phyloP scores from a whole-genome alignment of 2,888 invertebrate genomes.

The Cylindroiulus punctatus region DNA sequence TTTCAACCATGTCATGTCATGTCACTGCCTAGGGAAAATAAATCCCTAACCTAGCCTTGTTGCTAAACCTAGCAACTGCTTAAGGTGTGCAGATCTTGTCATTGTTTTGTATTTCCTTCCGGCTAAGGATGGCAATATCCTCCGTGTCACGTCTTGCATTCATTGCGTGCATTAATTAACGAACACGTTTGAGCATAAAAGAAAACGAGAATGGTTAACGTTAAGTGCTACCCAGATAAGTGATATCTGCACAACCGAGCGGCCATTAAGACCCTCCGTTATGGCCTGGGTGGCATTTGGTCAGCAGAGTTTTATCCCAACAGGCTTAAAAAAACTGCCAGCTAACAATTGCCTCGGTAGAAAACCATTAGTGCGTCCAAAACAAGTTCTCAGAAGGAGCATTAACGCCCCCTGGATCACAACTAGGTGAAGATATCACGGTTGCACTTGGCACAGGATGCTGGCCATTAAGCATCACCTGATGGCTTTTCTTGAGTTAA shows the following conservation, averaged over 20 bases:
- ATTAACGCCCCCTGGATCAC: neutral
- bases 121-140: neutral
- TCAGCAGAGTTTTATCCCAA: neutral
- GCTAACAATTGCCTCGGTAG: neutral
- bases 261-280: constrained; percentile 1
- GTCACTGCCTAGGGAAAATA: no score
- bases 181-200: constrained; percentile 3
- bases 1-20: no score
- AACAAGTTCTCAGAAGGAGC: neutral
- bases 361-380: neutral
- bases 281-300: neutral
- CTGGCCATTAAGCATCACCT: no score
- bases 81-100: no score
- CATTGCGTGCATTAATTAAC: constrained; percentile 5
- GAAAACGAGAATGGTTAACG: constrained; percentile 3
- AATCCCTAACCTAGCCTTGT: no score
- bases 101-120: no score
- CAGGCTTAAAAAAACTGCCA: neutral
- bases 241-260: neutral
- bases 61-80: no score
- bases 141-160: neutral
- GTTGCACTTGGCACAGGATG: no score
- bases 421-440: no score
- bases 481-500: no score
- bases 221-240: constrained; percentile 3